Percentiles rank a stretch among this genome's conserved stretches.
These are phyloP conservation scores for Chaetorhynchus papuensis DNA, from an alignment of 2,113 vertebrate species.

Conservation along the genomic window DNA sequence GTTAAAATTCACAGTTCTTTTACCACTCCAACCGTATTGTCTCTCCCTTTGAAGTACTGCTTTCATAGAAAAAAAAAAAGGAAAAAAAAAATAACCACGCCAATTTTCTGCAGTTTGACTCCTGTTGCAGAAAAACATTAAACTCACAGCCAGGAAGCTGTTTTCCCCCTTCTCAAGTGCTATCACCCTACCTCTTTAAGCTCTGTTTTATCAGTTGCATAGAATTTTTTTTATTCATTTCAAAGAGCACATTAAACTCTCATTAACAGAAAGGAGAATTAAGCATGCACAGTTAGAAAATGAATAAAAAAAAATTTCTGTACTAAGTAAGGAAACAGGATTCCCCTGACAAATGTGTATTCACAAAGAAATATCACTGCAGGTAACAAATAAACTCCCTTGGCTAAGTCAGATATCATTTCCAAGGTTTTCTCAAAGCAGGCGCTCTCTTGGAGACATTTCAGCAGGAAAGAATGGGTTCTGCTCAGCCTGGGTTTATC, in stretches of 20 bases:
- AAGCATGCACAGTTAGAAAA: constrained; percentile 38
- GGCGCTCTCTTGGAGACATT: neutral
- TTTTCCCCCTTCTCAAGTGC: neutral
- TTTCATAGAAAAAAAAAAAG: neutral
- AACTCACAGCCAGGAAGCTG: constrained; percentile 5
- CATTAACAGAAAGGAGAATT: constrained; percentile 60
- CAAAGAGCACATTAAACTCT: constrained; percentile 52
- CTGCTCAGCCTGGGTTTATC: constrained; percentile 37
- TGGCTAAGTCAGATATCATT: constrained; percentile 7
- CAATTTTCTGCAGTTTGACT: neutral
- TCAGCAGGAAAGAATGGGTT: constrained; percentile 14
- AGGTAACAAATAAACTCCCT: constrained; percentile 24
- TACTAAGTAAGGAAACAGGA: constrained; percentile 49
- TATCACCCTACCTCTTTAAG: constrained; percentile 2
- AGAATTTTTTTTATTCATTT: constrained; percentile 10
- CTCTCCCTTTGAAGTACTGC: neutral
- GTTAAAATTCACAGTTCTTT: neutral
- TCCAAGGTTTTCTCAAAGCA: constrained; percentile 12
- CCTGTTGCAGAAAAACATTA: constrained; percentile 6
- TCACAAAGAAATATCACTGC: constrained; percentile 56
- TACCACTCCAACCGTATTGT: neutral
- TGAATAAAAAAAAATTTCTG: neutral
- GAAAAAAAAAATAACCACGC: neutral
- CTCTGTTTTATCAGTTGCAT: constrained; percentile 9
- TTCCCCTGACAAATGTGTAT: constrained; percentile 54